Conservation (phyloP, 2,113 vertebrate genomes). For the Craseonycteris thonglongyai region DNA sequence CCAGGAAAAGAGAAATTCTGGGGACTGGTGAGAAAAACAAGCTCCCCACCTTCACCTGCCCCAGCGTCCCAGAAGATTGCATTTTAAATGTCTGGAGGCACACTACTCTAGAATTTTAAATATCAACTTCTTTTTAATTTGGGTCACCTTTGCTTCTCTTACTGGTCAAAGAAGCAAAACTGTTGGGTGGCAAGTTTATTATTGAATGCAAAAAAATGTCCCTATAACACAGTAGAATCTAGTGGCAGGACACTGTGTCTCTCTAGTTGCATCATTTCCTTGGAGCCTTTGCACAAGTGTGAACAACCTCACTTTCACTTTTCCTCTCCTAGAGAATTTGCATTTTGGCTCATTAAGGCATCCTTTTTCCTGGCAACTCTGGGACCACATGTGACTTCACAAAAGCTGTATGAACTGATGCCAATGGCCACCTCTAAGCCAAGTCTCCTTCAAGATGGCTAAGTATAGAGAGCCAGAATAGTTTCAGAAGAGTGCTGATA, state of each 20-base stretch:
- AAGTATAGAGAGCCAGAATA: not conserved
- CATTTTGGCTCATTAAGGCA: slow-evolving; percentile 72
- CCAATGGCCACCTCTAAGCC: slow-evolving; percentile 49
- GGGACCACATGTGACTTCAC: slow-evolving; percentile 71
- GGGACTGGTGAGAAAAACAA: not conserved
- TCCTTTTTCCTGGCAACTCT: slow-evolving; percentile 68
- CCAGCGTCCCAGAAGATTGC: not conserved
- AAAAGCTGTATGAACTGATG: slow-evolving; percentile 59
- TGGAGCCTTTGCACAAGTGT: slow-evolving; percentile 60
- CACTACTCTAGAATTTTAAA: not conserved
- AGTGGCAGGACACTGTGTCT: slow-evolving; percentile 47
- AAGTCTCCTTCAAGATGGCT: slow-evolving; percentile 28
- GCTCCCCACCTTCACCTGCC: not conserved
- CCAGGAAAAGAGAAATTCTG: not conserved
- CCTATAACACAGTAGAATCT: not conserved
- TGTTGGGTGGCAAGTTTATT: not conserved
- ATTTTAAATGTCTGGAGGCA: not conserved
- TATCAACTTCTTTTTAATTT: not conserved
- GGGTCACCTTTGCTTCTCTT: slow-evolving; percentile 20
- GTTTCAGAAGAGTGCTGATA: not conserved
- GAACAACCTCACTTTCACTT: slow-evolving; percentile 76
- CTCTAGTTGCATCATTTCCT: slow-evolving; percentile 36
- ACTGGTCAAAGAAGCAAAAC: not conserved
- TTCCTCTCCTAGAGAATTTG: slow-evolving; percentile 68
- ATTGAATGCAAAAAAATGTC: slow-evolving; percentile 34